Conservation (phyloP, 2,113 vertebrate species). For the Xyliphius kryptos region DNA sequence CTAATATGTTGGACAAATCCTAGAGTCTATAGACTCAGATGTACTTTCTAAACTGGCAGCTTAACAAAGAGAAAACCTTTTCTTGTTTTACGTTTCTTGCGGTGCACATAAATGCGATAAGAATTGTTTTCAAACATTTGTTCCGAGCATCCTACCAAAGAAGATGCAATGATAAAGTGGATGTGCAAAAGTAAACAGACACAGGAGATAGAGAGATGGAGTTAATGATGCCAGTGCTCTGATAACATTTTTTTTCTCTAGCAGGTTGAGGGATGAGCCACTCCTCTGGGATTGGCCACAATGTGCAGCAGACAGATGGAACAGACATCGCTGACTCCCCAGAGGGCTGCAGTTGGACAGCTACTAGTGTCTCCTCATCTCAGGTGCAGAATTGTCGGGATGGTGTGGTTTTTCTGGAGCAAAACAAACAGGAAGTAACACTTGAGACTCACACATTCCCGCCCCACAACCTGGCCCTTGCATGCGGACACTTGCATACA, state of each 20-base stretch:
- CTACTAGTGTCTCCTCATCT: slow-evolving; percentile 47
- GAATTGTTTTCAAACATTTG: slow-evolving; percentile 21
- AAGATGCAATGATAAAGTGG: slow-evolving; percentile 4
- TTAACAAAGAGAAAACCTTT: neutral
- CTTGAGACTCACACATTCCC: too few species aligned
- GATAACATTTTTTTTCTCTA: slow-evolving; percentile 35
- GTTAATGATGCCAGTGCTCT: slow-evolving; percentile 10
- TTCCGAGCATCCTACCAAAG: slow-evolving; percentile 1
- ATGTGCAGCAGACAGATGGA: slow-evolving; percentile 61
- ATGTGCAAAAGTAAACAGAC: slow-evolving; percentile 15
- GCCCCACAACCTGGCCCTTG: too few species aligned
- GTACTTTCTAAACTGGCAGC: neutral
- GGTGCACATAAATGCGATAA: slow-evolving; percentile 3
- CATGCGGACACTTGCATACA: too few species aligned
- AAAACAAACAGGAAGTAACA: too few species aligned
- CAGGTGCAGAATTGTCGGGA: slow-evolving; percentile 46
- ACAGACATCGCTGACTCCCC: slow-evolving; percentile 43
- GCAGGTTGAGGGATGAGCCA: slow-evolving; percentile 71
- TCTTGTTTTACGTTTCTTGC: neutral
- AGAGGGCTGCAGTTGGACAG: slow-evolving; percentile 41
- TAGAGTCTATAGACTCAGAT: too few species aligned
- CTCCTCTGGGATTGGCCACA: slow-evolving; percentile 62
- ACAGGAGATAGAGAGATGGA: slow-evolving; percentile 7
- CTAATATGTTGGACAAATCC: too few species aligned
- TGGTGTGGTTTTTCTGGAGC: too few species aligned